Evolutionary conservation across 2,113 vertebrate species (phyloP).

Genomic region (Pteruthius melanotis): DNA sequence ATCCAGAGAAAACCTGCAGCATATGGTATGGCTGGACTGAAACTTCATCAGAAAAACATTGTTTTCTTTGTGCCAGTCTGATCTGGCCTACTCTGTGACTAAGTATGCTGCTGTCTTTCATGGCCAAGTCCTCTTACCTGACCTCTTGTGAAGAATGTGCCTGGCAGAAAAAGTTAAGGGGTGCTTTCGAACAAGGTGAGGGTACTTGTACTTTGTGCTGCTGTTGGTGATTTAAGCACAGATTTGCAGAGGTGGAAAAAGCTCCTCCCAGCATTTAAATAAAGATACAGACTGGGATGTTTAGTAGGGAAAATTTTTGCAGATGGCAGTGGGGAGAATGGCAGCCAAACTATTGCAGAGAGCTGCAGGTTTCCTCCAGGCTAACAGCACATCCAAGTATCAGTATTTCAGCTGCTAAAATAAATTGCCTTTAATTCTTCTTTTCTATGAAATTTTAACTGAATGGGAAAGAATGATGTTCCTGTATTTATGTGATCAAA

Average conservation of each 20-base stretch:
- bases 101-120: not conserved
- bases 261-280: not conserved
- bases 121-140: not conserved
- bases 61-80: not conserved
- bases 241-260: not conserved
- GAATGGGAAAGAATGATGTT: not conserved
- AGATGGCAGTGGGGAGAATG: not conserved
- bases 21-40: not conserved
- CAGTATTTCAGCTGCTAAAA: not conserved
- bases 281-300: not conserved
- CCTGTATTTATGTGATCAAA: not conserved
- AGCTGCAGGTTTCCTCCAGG: not conserved
- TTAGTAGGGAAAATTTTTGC: not conserved
- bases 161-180: not conserved
- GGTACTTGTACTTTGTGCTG: not conserved
- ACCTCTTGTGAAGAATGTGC: accelerated
- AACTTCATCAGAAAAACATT: not conserved
- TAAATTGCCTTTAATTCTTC: not conserved
- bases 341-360: not conserved
- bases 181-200: not conserved
- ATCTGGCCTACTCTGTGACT: too few relatives aligned
- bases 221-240: not conserved
- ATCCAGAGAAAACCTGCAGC: not conserved
- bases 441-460: not conserved
- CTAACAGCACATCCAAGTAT: not conserved